phyloP scores from a whole-genome alignment of 2,888 invertebrate genomes.

The Eristalis intricaria region DNA sequence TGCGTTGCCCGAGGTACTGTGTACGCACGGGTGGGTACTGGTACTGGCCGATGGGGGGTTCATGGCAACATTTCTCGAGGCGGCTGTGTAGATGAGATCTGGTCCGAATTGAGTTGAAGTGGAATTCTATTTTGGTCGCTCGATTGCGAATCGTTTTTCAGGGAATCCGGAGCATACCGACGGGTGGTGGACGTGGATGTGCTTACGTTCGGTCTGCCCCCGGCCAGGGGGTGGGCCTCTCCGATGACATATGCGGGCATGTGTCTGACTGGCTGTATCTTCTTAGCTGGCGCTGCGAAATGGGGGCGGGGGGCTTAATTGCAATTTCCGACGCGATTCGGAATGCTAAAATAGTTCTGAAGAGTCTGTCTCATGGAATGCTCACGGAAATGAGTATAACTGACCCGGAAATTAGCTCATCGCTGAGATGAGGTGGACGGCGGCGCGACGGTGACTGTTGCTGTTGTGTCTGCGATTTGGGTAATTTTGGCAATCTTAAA shows the following conservation, averaged over 20 bases:
- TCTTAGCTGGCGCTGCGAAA: no score
- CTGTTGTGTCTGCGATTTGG: background rate
- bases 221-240: background rate
- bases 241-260: background rate
- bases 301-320: background rate
- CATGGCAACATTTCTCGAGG: slow-evolving; percentile 10
- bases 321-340: background rate
- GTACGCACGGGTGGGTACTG: background rate
- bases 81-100: background rate
- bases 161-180: background rate
- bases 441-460: background rate
- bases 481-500: background rate
- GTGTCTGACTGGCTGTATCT: background rate
- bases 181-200: background rate
- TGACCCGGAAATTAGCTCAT: background rate
- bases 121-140: slow-evolving; percentile 8
- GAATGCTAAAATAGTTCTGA: background rate
- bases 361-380: background rate
- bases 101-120: background rate
- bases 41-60: background rate
- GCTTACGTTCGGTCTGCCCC: background rate
- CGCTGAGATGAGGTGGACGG: background rate
- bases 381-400: background rate
- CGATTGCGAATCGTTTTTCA: slow-evolving; percentile 1
- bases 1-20: background rate